A percentile compares a stretch with the other conserved stretches of the same genome.
These are phyloP conservation scores for Microtus richardsoni DNA, from an alignment of 2,113 vertebrate genomes.

Conservation along the genomic window DNA sequence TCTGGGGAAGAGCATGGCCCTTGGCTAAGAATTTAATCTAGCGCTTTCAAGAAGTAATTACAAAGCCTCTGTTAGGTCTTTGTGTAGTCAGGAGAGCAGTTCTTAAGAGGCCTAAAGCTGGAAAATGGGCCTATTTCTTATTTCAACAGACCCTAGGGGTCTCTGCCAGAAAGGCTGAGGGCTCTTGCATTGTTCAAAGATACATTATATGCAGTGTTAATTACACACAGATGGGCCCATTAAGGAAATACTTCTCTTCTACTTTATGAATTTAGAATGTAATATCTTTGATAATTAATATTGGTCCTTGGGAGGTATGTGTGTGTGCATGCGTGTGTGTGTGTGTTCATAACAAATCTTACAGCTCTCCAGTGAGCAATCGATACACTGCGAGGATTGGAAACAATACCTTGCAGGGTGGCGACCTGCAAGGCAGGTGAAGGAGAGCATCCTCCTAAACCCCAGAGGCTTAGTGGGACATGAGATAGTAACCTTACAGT, in stretches of 20 bases:
- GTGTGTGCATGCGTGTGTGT: background rate
- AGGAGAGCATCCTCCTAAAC: background rate
- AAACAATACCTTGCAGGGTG: rapidly evolving
- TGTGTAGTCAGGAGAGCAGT: constrained; percentile 23
- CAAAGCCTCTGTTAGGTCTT: constrained; percentile 47
- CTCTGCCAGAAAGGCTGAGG: background rate
- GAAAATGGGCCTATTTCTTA: constrained; percentile 69
- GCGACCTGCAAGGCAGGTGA: background rate
- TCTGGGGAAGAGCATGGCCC: constrained; percentile 35
- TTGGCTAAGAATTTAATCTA: constrained; percentile 72
- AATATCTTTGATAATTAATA: constrained; percentile 53
- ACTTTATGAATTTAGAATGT: background rate
- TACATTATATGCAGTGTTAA: constrained; percentile 41
- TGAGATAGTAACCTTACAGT: background rate
- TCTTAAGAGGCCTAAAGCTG: constrained; percentile 63
- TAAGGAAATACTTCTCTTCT: constrained; percentile 19
- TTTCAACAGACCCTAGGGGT: constrained; percentile 48
- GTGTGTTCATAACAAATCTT: background rate
- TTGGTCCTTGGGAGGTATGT: background rate
- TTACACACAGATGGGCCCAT: background rate
- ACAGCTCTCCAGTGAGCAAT: background rate
- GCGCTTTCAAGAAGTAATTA: constrained; percentile 66
- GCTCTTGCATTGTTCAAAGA: background rate
- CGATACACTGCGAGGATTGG: background rate
- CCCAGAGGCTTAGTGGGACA: background rate